Evolutionary conservation across 2,797 vertebrate genomes (phyloP), one percentile per base, ranked within the genome.

Genomic region (Anolis apletophallus): DNA sequence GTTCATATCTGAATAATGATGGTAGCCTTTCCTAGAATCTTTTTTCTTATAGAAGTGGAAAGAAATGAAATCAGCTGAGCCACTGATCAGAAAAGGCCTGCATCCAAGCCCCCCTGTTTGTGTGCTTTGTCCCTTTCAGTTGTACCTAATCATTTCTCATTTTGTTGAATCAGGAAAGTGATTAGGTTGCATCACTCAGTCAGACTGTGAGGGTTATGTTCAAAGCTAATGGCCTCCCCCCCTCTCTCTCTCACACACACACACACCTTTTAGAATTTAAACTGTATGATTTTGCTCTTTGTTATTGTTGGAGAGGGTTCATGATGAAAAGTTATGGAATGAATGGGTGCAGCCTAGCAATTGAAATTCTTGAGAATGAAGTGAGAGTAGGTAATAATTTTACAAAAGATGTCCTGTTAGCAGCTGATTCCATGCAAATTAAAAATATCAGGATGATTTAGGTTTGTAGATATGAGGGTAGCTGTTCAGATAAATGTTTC

Each of bases 121-220:
- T 57, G 84, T 78, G 64, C 36, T 87, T 89, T 88, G 82, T 81
- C 81, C 59, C n/a, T 90, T 93, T 90, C 74, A 67, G 59, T 79
- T 72, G 1, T 36, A 79, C 71, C n/a, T 74, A 88, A 88, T 82
- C 83, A 83, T 85, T 75, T 84, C 14, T 81, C 74, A 86, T 79
- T 85, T 82, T 34, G 1, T 10, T 46, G 57, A 89, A 86, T 6
- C 50, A 69, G 72, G 46, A 50, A 85, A 84, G 77, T 78, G 90
- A 91, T 90, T 86, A 88, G 72, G 85, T 0, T 40, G 88, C 83
- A 81, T 78, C 6, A 19, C 61, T 16, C 50, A 85, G 32, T 85
- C n/a, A 14, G 46, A 36, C 76, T 52, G 72, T 79, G 34, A 19
- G 19, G 72, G 79, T 68, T 86, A 67, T 21, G 59, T 13, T 52